Evolutionary conservation across 2,888 invertebrate species (phyloP), one percentile per base, ranked within the genome.

Genomic region (Hyposoter didymator): DNA sequence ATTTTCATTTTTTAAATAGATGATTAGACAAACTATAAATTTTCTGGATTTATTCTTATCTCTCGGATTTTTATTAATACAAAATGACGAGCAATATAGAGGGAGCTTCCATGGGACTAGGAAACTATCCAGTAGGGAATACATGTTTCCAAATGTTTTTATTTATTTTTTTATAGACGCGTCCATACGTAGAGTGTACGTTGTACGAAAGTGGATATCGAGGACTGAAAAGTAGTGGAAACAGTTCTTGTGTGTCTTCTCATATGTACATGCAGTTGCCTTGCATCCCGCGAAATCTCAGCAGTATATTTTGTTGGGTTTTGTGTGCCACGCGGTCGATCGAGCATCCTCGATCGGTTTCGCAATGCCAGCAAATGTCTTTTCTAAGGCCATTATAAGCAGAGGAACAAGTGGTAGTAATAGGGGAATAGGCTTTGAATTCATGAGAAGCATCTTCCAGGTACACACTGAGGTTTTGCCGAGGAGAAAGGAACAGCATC

Each of bases 311-410:
- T 59, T 45, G 86, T 73, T 32, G 84, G 22, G 78, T 89, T 93
- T 94, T 93, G 92, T 93, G 89, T 93, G 93, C 93, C 93, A 94
- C 93, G 93, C 91, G 92, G 93, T 92, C 92, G 92, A 91, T 91
- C 90, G 89, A 90, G 84, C 91, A 91, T 90, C 90, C 90, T 90
- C 90, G 89, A 91, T 90, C 89, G 89, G 84, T 88, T 88, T 88
- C 85, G 52, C 85, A 67, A 82, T 79, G 32, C 72, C 75, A 35
- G 47, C 66, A 72, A 79, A 74, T 59, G 59, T 82, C 19, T 75
- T 79, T 72, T 64, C 52, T 74, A 62, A 78, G 78, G 81, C 81
- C 78, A 69, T 74, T 73, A 62, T 67, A 82, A n/a, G 52, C 32
- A n/a, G 32, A n/a, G 43, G 17, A 67, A 62, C 59, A 79, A 39